These are phyloP conservation scores for Limulus polyphemus DNA, from an alignment of 2,888 invertebrate species.

Conservation along the genomic window DNA sequence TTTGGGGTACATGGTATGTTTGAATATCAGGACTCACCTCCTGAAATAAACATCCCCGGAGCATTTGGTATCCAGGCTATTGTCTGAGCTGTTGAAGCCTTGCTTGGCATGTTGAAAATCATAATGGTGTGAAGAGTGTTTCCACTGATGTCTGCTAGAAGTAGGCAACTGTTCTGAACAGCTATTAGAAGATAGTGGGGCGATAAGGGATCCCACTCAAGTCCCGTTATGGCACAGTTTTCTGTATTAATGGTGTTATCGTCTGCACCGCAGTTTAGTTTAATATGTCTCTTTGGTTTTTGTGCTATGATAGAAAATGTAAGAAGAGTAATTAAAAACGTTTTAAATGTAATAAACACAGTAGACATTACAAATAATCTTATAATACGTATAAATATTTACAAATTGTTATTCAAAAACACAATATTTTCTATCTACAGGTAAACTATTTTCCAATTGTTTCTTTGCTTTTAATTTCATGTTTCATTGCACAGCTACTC, in stretches of 20 bases:
- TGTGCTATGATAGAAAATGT: conserved; percentile 4
- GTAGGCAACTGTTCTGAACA: conserved; percentile 31
- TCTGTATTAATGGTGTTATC: not conserved
- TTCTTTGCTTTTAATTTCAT: too few relatives aligned
- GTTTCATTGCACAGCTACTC: too few relatives aligned
- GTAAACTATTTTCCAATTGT: too few relatives aligned
- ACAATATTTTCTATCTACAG: too few relatives aligned
- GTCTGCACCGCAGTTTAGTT: conserved; percentile 1
- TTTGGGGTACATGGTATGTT: not conserved
- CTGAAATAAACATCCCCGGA: conserved; percentile 40
- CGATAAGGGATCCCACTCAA: conserved; percentile 40
- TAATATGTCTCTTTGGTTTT: conserved; percentile 16
- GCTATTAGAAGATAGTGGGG: conserved; percentile 37
- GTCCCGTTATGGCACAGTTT: conserved; percentile 29
- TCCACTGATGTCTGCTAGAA: conserved; percentile 33
- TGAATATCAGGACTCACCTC: conserved; percentile 30
- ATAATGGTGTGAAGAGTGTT: too few relatives aligned
- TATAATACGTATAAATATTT: too few relatives aligned
- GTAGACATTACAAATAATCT: too few relatives aligned
- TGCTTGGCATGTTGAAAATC: conserved; percentile 32
- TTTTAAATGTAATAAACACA: too few relatives aligned
- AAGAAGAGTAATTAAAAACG: too few relatives aligned
- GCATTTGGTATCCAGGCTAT: conserved; percentile 38
- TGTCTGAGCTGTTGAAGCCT: conserved; percentile 35
- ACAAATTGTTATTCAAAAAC: too few relatives aligned